These are phyloP conservation scores for Fistularia commersonii DNA, from an alignment of 2,797 vertebrate species.

Conservation along the genomic window DNA sequence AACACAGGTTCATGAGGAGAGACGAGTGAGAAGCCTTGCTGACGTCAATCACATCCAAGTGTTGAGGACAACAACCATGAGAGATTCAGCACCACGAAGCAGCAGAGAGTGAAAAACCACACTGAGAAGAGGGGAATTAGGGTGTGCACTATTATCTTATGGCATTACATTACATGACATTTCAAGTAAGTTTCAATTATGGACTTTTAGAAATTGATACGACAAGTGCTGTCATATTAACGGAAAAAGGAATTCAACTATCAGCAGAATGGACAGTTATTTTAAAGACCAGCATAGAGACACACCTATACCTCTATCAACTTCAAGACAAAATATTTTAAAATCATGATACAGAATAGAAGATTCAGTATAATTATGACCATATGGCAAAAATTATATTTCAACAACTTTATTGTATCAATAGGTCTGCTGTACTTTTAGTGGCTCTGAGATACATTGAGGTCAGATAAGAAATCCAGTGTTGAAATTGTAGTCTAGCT, in stretches of 20 bases:
- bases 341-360: background rate
- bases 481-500: no score
- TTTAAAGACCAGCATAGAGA: background rate
- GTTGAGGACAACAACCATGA: constrained; percentile 64
- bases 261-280: background rate
- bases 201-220: no score
- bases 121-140: background rate
- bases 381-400: background rate
- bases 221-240: no score
- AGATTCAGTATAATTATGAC: background rate
- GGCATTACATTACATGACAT: background rate
- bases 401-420: background rate
- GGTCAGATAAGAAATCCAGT: no score
- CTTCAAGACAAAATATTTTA: background rate
- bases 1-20: constrained; percentile 47
- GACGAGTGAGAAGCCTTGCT: constrained; percentile 37
- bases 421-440: no score
- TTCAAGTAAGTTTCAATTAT: background rate
- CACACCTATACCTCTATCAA: background rate
- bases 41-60: constrained; percentile 71
- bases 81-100: constrained; percentile 42
- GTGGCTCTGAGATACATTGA: no score
- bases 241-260: no score
- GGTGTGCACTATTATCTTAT: background rate
- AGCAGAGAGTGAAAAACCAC: constrained; percentile 9